phyloP scores from a whole-genome alignment of 2,113 vertebrate species.

The Thalassarche chlororhynchos region DNA sequence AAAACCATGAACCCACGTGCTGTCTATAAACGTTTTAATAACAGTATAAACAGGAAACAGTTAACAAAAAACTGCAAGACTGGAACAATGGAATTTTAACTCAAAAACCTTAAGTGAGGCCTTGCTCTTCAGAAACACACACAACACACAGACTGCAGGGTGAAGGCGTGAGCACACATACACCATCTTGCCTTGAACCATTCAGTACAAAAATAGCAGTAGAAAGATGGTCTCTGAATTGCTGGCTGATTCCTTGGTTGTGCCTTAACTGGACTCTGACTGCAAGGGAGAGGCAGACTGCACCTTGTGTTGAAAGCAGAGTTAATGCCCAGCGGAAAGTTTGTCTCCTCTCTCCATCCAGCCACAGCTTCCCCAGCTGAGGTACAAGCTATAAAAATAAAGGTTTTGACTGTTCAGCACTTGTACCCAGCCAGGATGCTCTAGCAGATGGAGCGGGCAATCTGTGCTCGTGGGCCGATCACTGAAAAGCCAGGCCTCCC shows the following conservation, averaged over 20 bases:
- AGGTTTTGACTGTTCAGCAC: not conserved
- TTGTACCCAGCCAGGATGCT: not conserved
- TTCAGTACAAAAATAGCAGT: conserved; percentile 59
- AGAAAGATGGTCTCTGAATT: conserved; percentile 54
- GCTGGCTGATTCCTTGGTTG: conserved; percentile 45
- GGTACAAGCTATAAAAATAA: conserved; percentile 74
- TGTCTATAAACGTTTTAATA: conserved; percentile 82
- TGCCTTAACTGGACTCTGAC: not conserved
- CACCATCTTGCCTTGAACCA: conserved; percentile 33
- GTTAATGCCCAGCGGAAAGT: not conserved
- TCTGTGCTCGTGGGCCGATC: not conserved
- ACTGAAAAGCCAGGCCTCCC: not conserved
- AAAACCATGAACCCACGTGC: not conserved
- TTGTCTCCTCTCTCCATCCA: not conserved
- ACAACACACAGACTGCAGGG: conserved; percentile 22
- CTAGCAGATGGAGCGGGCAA: not conserved
- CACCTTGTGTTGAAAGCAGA: conserved; percentile 27
- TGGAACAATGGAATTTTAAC: conserved; percentile 56
- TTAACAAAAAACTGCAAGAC: conserved; percentile 78
- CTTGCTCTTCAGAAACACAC: conserved; percentile 44
- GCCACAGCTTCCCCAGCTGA: conserved; percentile 32
- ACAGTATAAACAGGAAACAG: conserved; percentile 84
- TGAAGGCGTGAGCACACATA: conserved; percentile 32
- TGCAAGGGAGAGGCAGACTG: not conserved
- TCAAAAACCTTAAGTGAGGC: conserved; percentile 13